Percentiles rank a stretch among this genome's conserved stretches.
phyloP scores from a whole-genome alignment of 2,113 vertebrate species.

The Numida meleagris region DNA sequence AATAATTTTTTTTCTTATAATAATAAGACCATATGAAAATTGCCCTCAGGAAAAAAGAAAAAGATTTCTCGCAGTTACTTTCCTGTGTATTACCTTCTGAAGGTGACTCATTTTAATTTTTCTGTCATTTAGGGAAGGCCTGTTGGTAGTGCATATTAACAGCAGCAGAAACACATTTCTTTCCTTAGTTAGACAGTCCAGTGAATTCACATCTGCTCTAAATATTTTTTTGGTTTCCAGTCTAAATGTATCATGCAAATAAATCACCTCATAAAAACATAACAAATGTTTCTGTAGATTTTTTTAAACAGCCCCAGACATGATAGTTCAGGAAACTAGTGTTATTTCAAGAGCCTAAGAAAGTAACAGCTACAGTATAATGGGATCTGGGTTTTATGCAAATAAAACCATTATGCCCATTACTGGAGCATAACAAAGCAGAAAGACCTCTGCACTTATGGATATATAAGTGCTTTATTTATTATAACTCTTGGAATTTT shows the following conservation, averaged over 20 bases:
- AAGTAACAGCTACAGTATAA: slow-evolving; percentile 58
- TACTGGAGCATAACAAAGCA: slow-evolving; percentile 51
- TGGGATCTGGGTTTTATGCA: slow-evolving; percentile 65
- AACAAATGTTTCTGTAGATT: slow-evolving; percentile 46
- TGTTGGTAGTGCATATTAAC: not conserved
- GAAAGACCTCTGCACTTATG: slow-evolving; percentile 60
- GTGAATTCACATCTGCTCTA: not conserved
- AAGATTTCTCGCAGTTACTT: not conserved
- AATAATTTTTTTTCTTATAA: not conserved
- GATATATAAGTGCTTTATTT: slow-evolving; percentile 59
- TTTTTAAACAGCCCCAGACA: not conserved
- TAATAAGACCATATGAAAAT: not conserved
- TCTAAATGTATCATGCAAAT: slow-evolving; percentile 54
- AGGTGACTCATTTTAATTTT: not conserved
- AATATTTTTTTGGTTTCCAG: not conserved
- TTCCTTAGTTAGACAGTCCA: not conserved
- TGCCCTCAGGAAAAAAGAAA: not conserved
- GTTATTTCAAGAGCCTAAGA: slow-evolving; percentile 53
- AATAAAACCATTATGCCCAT: slow-evolving; percentile 65
- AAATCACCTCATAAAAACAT: slow-evolving; percentile 39
- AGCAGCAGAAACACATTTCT: not conserved
- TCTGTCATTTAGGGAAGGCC: not conserved
- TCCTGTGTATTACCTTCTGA: not conserved
- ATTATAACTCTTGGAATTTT: slow-evolving; percentile 39
- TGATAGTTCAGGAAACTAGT: slow-evolving; percentile 21